Base-by-base conservation (phyloP, 2,797 vertebrate genomes). In the Podarcis lilfordi region DNA sequence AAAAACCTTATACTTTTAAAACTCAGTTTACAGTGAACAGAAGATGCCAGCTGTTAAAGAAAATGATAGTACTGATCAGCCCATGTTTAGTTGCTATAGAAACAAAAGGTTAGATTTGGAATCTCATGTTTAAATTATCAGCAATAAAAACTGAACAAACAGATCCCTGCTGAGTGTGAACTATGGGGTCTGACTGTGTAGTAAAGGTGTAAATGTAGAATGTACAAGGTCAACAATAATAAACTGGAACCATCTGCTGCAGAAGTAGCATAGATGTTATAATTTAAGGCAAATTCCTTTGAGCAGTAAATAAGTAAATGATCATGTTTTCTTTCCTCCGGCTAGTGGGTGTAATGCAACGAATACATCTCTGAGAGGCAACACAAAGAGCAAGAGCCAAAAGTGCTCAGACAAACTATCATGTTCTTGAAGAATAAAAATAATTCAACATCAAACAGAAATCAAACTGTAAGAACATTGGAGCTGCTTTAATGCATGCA, bases 81-180 rank as follows among this genome's bases (percentile, higher is more conserved):
- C 94, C 91, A 94, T 90, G 61, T 88, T 92, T 81, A 50, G 97
- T 97, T 96, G 89, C 96, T 95, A 97, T 96, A 95, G 97, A 92
- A 97, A 97, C 97, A 88, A 92, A 2, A 94, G 91, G 92, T 96
- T 94, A 88, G 88, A 93, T 85, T 92, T 93, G n/a, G 81, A 92
- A 94, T 84, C 90, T 94, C 89, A 83, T 90, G 90, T 91, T 94
- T 94, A 95, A 95, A 88, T 95, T 95, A 95, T 89, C 86, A 91
- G 91, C 89, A 92, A 92, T 90, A 95, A 96, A 97, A 96, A 94
- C 61, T 19, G 17, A 92, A 93, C 71, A 95, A 91, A 92, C 71
- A 94, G 94, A 95, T 94, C 88, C 90, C 94, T 89, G 92, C 87
- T 94, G 91, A 92, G 86, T 93, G 90, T 91, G 81, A 88, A 74